phyloP scores from a whole-genome alignment of 2,888 invertebrate genomes.

The Monopis laevigella region DNA sequence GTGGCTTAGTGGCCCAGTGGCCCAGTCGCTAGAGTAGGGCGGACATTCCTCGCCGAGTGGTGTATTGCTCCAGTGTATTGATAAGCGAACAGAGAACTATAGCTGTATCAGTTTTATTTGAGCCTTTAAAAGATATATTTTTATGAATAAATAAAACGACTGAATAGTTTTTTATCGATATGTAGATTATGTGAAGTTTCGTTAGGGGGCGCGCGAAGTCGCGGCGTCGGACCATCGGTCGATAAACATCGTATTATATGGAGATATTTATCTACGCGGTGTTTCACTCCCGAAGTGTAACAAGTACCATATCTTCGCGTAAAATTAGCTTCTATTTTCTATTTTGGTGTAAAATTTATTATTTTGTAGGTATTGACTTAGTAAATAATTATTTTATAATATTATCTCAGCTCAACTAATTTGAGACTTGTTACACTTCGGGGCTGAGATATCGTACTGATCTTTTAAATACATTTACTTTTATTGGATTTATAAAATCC shows the following conservation, averaged over 20 bases:
- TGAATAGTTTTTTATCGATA: conserved; percentile 64
- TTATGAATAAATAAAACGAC: conserved; percentile 66
- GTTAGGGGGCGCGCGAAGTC: conserved; percentile 28
- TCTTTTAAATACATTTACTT: conserved; percentile 9
- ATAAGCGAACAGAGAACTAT: conserved; percentile 25
- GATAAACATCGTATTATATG: conserved; percentile 60
- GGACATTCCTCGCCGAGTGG: too few relatives aligned
- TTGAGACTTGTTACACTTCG: too few relatives aligned
- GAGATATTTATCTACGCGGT: conserved; percentile 39
- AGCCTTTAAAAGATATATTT: conserved; percentile 66
- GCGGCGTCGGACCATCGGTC: conserved; percentile 45
- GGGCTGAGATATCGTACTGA: conserved; percentile 3
- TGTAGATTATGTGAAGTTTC: conserved; percentile 59
- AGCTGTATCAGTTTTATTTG: conserved; percentile 56
- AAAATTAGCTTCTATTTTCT: too few relatives aligned
- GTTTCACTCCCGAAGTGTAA: conserved; percentile 7
- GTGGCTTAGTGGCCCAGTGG: too few relatives aligned
- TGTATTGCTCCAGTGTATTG: too few relatives aligned
- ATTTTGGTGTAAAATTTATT: too few relatives aligned
- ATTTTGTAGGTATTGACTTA: too few relatives aligned
- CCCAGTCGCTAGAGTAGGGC: too few relatives aligned
- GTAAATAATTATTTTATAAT: too few relatives aligned
- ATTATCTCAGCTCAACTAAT: too few relatives aligned
- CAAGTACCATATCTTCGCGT: too few relatives aligned
- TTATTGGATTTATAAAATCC: conserved; percentile 60